phyloP scores from a whole-genome alignment of 37 sponge, comb jelly and placozoan species.

The Bolinopsis microptera region DNA sequence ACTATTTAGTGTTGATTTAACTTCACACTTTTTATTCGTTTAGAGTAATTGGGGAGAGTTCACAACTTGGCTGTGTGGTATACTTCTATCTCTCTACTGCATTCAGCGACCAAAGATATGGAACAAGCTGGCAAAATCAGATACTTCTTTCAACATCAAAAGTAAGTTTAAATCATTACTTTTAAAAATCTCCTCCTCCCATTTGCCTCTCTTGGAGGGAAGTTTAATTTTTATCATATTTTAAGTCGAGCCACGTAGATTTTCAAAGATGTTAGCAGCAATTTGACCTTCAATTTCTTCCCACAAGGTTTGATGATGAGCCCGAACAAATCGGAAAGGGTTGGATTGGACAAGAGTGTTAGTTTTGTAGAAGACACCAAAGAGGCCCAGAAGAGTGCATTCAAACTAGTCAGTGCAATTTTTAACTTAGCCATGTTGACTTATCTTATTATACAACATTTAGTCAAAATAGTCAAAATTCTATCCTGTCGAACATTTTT shows the following conservation, averaged over 20 bases:
- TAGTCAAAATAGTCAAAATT: too few species aligned
- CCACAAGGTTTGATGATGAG: neutral
- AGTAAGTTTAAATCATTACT: neutral
- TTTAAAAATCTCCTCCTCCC: neutral
- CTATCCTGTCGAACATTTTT: too few species aligned
- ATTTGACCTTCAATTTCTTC: too few species aligned
- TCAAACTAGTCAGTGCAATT: neutral
- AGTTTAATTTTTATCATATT: too few species aligned
- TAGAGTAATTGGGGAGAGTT: slow-evolving; percentile 30
- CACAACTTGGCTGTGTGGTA: slow-evolving; percentile 29
- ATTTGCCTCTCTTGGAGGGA: too few species aligned
- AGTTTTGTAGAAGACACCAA: neutral
- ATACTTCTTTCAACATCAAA: neutral
- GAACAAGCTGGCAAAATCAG: neutral
- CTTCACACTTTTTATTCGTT: too few species aligned
- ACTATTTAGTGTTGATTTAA: too few species aligned
- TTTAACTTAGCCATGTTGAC: too few species aligned
- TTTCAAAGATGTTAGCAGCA: too few species aligned
- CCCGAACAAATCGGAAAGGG: neutral
- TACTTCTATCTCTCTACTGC: slow-evolving; percentile 14
- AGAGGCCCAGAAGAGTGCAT: neutral
- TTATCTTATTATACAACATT: too few species aligned
- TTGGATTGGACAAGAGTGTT: neutral
- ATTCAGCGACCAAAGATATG: slow-evolving; percentile 20
- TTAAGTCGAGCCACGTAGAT: too few species aligned